Evolutionary conservation across 2,888 invertebrate genomes (phyloP).

Genomic region (Vanessa cardui): DNA sequence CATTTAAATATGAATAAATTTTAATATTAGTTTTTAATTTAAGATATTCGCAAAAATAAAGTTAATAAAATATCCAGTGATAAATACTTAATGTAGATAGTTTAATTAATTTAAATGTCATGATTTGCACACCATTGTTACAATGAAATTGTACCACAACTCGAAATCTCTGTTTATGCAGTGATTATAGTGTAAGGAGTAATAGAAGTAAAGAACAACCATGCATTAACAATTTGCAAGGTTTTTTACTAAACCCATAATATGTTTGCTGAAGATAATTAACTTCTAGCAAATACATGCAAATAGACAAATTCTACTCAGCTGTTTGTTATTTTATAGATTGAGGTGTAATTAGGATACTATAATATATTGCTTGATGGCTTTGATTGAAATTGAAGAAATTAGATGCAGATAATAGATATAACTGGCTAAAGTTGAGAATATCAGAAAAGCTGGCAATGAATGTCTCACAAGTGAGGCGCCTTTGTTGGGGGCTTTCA

Average conservation of each 20-base stretch:
- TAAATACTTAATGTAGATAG: too few species aligned
- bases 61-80: neutral
- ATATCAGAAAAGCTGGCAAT: conserved; percentile 62
- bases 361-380: conserved; percentile 37
- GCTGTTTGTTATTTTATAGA: conserved; percentile 31
- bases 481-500: conserved; percentile 69
- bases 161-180: conserved; percentile 28
- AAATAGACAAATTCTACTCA: conserved; percentile 34
- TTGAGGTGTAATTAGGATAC: conserved; percentile 35
- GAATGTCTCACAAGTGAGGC: conserved; percentile 82
- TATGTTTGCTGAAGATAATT: conserved; percentile 23
- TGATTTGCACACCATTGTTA: neutral
- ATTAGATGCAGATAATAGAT: conserved; percentile 34
- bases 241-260: conserved; percentile 27
- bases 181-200: conserved; percentile 13
- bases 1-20: neutral
- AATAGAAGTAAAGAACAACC: conserved; percentile 27
- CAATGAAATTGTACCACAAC: conserved; percentile 2
- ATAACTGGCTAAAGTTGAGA: conserved; percentile 34
- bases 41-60: neutral
- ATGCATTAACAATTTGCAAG: conserved; percentile 35
- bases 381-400: conserved; percentile 32
- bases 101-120: too few species aligned
- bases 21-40: neutral
- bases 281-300: conserved; percentile 36